phyloP scores from a whole-genome alignment of 1,140 invertebrate species.

The Phymastichus coffea region DNA sequence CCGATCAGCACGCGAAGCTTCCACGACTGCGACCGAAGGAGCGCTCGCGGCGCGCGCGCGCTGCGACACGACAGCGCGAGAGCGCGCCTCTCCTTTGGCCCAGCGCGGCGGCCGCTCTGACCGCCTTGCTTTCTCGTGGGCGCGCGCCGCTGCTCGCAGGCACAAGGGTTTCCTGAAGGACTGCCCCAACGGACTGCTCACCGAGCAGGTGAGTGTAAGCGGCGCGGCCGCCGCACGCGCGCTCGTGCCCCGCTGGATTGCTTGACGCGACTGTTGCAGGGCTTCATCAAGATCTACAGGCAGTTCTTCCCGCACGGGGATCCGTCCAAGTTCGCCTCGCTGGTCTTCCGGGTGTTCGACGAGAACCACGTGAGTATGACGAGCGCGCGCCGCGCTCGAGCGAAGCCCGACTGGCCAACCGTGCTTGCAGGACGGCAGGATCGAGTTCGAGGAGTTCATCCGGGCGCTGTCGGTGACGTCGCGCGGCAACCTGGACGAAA shows the following conservation, averaged over 20 bases:
- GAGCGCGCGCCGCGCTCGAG: background rate
- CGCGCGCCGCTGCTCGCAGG: no score
- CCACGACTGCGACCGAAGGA: no score
- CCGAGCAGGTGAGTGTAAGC: constrained; percentile 74
- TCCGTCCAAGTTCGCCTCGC: constrained; percentile 94
- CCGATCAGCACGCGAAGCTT: no score
- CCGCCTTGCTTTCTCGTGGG: no score
- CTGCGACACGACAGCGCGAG: no score
- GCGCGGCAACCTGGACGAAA: constrained; percentile 93
- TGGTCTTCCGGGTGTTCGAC: constrained; percentile 97
- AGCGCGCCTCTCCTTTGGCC: no score
- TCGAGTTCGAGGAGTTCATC: constrained; percentile 98
- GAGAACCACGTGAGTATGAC: constrained; percentile 87
- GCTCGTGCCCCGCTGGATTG: no score
- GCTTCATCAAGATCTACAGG: constrained; percentile 98
- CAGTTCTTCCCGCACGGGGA: constrained; percentile 99
- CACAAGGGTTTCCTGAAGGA: constrained; percentile 94
- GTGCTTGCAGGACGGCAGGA: constrained; percentile 82
- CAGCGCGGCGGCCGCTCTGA: no score
- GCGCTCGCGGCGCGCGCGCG: no score
- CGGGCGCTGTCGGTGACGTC: constrained; percentile 93
- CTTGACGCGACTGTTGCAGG: constrained; percentile 66
- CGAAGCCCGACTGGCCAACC: background rate
- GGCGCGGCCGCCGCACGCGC: no score
- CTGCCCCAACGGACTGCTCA: constrained; percentile 87